Evolutionary conservation across 2,797 vertebrate species (phyloP), one percentile per base, ranked within the genome.

Genomic region (Alcedo quadribrachys): DNA sequence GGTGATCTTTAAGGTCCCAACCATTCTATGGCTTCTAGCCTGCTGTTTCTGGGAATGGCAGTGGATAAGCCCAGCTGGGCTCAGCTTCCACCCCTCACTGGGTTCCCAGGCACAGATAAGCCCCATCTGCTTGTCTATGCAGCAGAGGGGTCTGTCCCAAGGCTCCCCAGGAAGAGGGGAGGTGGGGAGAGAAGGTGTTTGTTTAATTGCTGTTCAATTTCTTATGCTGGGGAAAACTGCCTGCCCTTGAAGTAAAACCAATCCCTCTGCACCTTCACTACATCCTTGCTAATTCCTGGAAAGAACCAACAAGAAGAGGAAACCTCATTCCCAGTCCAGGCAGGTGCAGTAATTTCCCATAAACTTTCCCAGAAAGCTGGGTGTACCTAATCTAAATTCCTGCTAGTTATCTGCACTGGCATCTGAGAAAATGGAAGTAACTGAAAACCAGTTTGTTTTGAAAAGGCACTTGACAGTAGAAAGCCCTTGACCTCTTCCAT

Each of bases 341-440:
- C 45, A 77, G 65, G 21, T 85, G 28, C 37, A 82, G 71, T 77
- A 32, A 30, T 15, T 93, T 94, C 77, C 58, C 50, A 87, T 71
- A 85, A 93, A 8, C 5, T 37, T 37, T 37, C 37, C 37, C 37
- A 37, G 37, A 37, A 37, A 37, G 37, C 6, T 40, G 58, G 61
- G 17, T 5, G 27, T 65, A 21, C 35, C 63, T 22, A 57, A 33
- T 61, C 66, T 68, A 80, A 92, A 82, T 42, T 51, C 16, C 3
- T 12, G 1, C 21, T 17, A 24, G 81, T 57, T 94, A 65, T 67
- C 89, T 92, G n/a, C 15, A 10, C 18, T 37, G 45, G 54, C 54
- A 89, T 85, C 68, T 70, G 65, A 80, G 71, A 90, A 90, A 92
- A 75, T 87, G 50, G 32, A 89, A 75, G 57, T 70, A 46, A 87